phyloP scores from a whole-genome alignment of 2,888 invertebrate species.

The Subacronicta megacephala region DNA sequence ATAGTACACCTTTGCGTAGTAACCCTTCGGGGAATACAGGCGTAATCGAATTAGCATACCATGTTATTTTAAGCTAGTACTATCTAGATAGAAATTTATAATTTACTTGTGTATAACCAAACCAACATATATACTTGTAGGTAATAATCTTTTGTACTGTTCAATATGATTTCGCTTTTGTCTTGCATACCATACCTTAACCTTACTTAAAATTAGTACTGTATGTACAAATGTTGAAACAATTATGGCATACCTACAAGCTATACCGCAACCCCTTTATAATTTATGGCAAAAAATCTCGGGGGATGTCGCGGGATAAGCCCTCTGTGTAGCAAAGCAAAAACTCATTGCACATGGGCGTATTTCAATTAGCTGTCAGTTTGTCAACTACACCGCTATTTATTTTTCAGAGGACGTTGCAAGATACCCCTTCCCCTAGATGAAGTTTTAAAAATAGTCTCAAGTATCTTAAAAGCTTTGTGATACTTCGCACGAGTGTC shows the following conservation, averaged over 20 bases:
- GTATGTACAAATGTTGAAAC: slow-evolving; percentile 65
- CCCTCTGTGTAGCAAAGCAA: slow-evolving; percentile 80
- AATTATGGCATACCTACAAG: slow-evolving; percentile 71
- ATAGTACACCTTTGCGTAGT: too few relatives aligned
- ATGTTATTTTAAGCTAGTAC: too few relatives aligned
- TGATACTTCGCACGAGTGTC: slow-evolving; percentile 41
- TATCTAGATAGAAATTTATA: too few relatives aligned
- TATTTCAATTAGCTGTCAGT: slow-evolving; percentile 89
- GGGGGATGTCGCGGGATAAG: slow-evolving; percentile 83
- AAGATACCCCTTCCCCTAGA: slow-evolving; percentile 48
- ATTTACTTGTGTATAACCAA: too few relatives aligned
- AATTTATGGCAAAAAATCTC: slow-evolving; percentile 71
- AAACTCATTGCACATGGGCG: slow-evolving; percentile 86
- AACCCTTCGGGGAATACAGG: too few relatives aligned
- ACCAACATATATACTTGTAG: too few relatives aligned
- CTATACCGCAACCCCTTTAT: slow-evolving; percentile 75
- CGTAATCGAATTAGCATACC: too few relatives aligned
- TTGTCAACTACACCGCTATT: slow-evolving; percentile 82
- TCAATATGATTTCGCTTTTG: too few relatives aligned
- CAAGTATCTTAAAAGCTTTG: slow-evolving; percentile 44
- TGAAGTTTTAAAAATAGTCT: slow-evolving; percentile 52
- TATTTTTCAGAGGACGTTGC: slow-evolving; percentile 65
- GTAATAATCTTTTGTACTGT: too few relatives aligned
- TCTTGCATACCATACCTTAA: too few relatives aligned
- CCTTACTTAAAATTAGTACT: too few relatives aligned